These are phyloP conservation scores for Habropoda laboriosa DNA, from an alignment of 1,140 invertebrate species.

Conservation along the genomic window DNA sequence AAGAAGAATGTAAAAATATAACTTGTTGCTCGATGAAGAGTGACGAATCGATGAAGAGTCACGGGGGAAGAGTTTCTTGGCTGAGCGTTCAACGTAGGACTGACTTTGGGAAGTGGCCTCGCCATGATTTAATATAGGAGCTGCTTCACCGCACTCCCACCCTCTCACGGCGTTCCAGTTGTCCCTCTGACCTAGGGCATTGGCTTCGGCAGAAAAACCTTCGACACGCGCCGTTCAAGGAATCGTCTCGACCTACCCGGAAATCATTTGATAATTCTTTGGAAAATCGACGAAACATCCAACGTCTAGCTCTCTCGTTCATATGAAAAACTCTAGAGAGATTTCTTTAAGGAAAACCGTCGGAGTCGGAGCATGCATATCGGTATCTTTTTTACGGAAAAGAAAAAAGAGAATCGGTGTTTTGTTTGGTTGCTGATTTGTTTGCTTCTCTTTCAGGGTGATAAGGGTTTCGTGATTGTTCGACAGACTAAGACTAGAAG, in stretches of 20 bases:
- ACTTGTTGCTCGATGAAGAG: slow-evolving; percentile 1
- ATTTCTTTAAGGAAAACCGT: no score
- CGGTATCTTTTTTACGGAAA: no score
- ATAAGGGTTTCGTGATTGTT: slow-evolving; percentile 19
- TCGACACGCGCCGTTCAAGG: slow-evolving; percentile 46
- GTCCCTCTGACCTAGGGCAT: slow-evolving; percentile 62
- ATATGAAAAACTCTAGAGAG: background rate
- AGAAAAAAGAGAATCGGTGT: background rate
- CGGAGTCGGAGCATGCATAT: background rate
- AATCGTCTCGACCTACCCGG: background rate
- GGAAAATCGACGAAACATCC: background rate
- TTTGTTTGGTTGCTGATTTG: background rate
- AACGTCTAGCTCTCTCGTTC: background rate
- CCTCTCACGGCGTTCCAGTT: slow-evolving; percentile 69
- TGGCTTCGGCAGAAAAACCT: slow-evolving; percentile 55
- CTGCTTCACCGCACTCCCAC: slow-evolving; percentile 71
- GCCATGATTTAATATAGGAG: slow-evolving; percentile 80
- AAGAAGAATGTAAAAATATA: background rate
- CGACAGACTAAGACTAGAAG: background rate
- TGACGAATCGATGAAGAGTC: slow-evolving; percentile 2
- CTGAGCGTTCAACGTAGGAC: slow-evolving; percentile 73
- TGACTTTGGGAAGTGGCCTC: slow-evolving; percentile 75
- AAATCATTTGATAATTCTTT: background rate
- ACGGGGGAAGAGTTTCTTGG: slow-evolving; percentile 25
- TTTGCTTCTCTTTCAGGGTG: background rate